Percentiles rank a stretch among this genome's conserved stretches.
Conservation (phyloP, 1,140 invertebrate genomes). For the Chlorops oryzae region DNA sequence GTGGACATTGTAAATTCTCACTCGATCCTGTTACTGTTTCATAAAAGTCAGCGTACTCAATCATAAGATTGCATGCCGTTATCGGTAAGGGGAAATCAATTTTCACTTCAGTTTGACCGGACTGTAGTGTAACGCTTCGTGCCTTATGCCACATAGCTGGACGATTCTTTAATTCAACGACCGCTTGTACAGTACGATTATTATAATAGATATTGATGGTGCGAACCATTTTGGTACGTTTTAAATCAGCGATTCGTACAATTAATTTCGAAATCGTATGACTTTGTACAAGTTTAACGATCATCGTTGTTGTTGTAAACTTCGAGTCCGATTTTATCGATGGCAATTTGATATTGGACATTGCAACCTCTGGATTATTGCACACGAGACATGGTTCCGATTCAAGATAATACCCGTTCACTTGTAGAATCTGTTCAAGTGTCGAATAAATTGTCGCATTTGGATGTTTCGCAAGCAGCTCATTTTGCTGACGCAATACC, state of each 20-base stretch:
- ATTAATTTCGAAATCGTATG: slow-evolving; percentile 93
- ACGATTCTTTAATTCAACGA: slow-evolving; percentile 90
- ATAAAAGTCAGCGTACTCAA: slow-evolving; percentile 97
- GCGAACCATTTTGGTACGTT: slow-evolving; percentile 94
- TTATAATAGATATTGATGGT: slow-evolving; percentile 96
- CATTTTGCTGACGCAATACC: slow-evolving; percentile 81
- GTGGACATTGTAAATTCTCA: slow-evolving; percentile 91
- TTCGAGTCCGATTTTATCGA: slow-evolving; percentile 94
- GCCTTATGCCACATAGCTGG: slow-evolving; percentile 92
- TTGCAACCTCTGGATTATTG: slow-evolving; percentile 93
- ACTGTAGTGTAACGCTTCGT: slow-evolving; percentile 79
- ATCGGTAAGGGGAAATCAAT: slow-evolving; percentile 95
- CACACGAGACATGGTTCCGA: slow-evolving; percentile 95
- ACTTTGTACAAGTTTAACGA: slow-evolving; percentile 90
- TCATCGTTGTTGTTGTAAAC: slow-evolving; percentile 96
- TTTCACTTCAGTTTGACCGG: slow-evolving; percentile 89
- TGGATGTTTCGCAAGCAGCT: slow-evolving; percentile 80
- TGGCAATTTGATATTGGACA: slow-evolving; percentile 86
- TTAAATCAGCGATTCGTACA: slow-evolving; percentile 88
- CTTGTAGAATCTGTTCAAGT: slow-evolving; percentile 83
- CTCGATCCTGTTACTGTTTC: slow-evolving; percentile 76
- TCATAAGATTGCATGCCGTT: slow-evolving; percentile 97
- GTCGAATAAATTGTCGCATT: slow-evolving; percentile 91
- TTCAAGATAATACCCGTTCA: slow-evolving; percentile 95
- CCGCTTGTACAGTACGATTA: slow-evolving; percentile 89